Base-by-base conservation (phyloP, 2,113 vertebrate genomes). In the Nothocercus julius region DNA sequence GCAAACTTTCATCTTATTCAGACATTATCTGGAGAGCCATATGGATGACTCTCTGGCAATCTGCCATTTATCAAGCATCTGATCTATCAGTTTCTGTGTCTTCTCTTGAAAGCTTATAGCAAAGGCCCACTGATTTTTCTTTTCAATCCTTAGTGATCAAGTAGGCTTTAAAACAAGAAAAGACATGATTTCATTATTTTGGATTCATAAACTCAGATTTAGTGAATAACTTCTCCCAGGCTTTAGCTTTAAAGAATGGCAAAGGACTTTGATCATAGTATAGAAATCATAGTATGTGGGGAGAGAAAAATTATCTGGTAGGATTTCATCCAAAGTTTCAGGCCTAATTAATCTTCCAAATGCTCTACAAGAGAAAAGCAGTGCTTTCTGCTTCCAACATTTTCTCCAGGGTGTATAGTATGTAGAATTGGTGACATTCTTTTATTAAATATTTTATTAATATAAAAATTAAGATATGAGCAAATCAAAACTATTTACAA, bases 91-190 rank as follows among this genome's bases (percentile, higher is more conserved):
- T 87, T 76, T 51, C 89, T 40, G 0, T 25, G 51, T 53, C 75
- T 64, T 32, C 75, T 56, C 56, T 85, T 74, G 82, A 85, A 91
- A 90, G 54, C 53, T 27, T 34, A 3, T 11, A 28, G 49, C 20
- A 64, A 89, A 91, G 79, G 22, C 78, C 15, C 7, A 8, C 74
- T 94, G 93, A 87, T 94, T 94, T 90, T 93, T 75, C 87, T 74
- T 87, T 91, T 91, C 85, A 93, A 49, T 90, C 67, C 67, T 53
- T 44, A 5, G 44, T 0, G 49, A 94, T 85, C 70, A 87, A 92
- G 79, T 18, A 63, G 85, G 59, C 82, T 96, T 85, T 95, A 94
- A 94, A 96, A 93, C 82, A 93, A 91, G 92, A 87, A 93, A 85
- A 93, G 67, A 32, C 8, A 13, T 69, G 67, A 94, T 94, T 96